A percentile compares a stretch with the other conserved stretches of the same genome.
These are phyloP conservation scores for Epiperipatus broadwayi DNA, from an alignment of 2,888 invertebrate species.

Conservation along the genomic window DNA sequence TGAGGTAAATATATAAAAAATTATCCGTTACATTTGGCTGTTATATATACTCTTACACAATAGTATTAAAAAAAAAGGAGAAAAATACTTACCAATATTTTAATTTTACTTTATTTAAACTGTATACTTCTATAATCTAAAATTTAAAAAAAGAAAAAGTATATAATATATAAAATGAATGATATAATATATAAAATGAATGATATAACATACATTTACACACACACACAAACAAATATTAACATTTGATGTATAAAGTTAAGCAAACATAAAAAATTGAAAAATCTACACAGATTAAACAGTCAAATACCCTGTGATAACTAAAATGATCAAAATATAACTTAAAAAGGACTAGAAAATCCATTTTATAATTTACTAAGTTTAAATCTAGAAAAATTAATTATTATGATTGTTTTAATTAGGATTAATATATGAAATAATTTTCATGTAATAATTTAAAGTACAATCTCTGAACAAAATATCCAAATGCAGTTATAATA, in stretches of 20 bases:
- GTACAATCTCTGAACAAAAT: no score
- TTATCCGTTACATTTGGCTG: no score
- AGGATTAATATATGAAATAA: no score
- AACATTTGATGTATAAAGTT: not conserved
- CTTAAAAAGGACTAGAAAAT: not conserved
- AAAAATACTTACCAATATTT: conserved; percentile 64
- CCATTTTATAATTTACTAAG: conserved; percentile 11
- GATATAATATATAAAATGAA: not conserved
- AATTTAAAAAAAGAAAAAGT: conserved; percentile 21
- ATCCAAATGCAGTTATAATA: no score
- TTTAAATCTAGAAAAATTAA: no score
- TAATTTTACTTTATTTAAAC: conserved; percentile 86
- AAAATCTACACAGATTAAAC: not conserved
- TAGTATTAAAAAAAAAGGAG: conserved; percentile 6
- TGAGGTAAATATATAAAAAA: not conserved
- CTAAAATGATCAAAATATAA: conserved; percentile 3
- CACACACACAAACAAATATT: conserved; percentile 7
- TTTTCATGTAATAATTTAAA: no score
- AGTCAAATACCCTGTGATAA: not conserved
- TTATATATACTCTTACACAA: no score
- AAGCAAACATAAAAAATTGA: not conserved
- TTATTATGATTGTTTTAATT: no score
- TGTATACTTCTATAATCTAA: conserved; percentile 83
- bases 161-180: not conserved
- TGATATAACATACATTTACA: conserved; percentile 4